phyloP scores from a whole-genome alignment of 2,888 invertebrate species.

The Eueremaeus valkanovi region DNA sequence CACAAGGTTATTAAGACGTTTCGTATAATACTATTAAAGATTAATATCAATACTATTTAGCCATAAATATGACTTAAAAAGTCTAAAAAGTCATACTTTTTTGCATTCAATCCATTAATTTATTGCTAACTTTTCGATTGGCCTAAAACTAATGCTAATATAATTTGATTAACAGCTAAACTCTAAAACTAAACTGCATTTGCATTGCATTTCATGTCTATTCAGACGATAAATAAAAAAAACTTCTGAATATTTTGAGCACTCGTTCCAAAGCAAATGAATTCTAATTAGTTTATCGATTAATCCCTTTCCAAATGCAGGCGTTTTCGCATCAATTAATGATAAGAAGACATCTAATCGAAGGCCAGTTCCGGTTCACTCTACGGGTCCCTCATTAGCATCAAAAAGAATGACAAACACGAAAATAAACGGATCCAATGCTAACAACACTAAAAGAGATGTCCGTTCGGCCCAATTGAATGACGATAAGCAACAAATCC shows the following conservation, averaged over 20 bases:
- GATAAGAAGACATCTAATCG: constrained; percentile 19
- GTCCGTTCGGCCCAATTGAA: background rate
- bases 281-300: background rate
- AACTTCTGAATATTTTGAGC: too few species aligned
- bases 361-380: background rate
- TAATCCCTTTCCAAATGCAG: background rate
- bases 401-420: constrained; percentile 8
- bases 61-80: too few species aligned
- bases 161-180: too few species aligned
- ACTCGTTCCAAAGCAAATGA: background rate
- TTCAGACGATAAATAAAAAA: background rate
- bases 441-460: background rate
- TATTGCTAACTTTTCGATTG: background rate
- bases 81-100: too few species aligned
- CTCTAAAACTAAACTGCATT: too few species aligned
- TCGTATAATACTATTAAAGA: too few species aligned
- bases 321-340: constrained; percentile 3
- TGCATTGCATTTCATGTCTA: background rate
- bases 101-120: background rate
- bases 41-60: too few species aligned
- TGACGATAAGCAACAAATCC: constrained; percentile 13
- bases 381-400: constrained; percentile 2
- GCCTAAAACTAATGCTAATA: background rate
- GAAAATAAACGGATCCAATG: background rate
- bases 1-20: constrained; percentile 35